Evolutionary conservation across 2,113 vertebrate species (phyloP).

Genomic region (Megaceryle maxima): DNA sequence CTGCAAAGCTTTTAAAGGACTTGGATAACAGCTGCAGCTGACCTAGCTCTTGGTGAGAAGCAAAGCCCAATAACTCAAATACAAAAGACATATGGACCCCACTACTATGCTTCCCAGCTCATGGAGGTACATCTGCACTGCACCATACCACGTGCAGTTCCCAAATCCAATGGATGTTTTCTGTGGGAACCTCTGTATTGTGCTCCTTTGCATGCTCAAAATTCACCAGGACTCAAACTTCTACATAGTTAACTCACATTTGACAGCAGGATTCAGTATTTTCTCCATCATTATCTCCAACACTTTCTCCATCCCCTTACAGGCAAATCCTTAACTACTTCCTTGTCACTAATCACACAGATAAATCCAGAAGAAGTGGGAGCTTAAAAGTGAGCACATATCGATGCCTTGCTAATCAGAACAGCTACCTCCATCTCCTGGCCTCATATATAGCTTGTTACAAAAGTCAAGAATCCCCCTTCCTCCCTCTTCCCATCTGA

Average conservation of each 20-base stretch:
- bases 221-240: not conserved
- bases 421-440: not conserved
- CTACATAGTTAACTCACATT: not conserved
- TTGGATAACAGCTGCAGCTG: not conserved
- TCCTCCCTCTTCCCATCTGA: not conserved
- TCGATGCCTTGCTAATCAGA: not conserved
- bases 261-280: not conserved
- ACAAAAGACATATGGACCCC: not conserved
- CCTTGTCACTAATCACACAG: not conserved
- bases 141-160: not conserved
- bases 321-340: not conserved
- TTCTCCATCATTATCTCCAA: not conserved
- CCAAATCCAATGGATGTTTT: not conserved
- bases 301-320: not conserved
- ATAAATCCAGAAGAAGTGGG: not conserved
- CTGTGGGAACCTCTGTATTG: rapidly evolving
- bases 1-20: not conserved
- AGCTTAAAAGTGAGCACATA: not conserved
- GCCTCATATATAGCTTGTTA: not conserved
- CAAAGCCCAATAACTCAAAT: not conserved
- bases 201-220: not conserved
- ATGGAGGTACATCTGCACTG: not conserved
- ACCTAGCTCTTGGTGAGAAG: not conserved
- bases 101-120: rapidly evolving
- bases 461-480: not conserved